Conservation (phyloP, 2,888 invertebrate genomes). For the Matsumyia berberina region DNA sequence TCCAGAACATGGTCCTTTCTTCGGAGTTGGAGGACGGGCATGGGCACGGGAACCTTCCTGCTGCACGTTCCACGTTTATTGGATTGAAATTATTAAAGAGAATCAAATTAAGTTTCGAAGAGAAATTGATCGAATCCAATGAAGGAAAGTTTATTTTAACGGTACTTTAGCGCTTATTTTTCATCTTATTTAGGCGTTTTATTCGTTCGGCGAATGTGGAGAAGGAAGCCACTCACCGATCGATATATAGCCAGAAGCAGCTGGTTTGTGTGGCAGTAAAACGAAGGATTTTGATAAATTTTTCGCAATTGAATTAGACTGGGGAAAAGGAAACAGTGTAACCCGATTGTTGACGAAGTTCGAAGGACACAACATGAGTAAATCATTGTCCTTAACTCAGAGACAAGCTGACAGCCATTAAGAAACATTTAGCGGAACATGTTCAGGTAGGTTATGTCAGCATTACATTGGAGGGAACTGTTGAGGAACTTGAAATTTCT, state of each 20-base stretch:
- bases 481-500: too few species aligned
- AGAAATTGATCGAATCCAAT: constrained; percentile 34
- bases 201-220: background rate
- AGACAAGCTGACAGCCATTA: background rate
- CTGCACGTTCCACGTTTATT: constrained; percentile 23
- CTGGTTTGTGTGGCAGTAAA: background rate
- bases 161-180: constrained; percentile 16
- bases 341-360: constrained; percentile 10
- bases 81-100: constrained; percentile 35
- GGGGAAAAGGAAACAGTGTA: background rate
- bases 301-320: background rate
- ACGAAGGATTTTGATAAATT: background rate
- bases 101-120: constrained; percentile 22
- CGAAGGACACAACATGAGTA: background rate
- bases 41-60: background rate
- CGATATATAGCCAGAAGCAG: background rate
- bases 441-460: background rate
- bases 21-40: background rate
- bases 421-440: background rate
- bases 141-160: constrained; percentile 28
- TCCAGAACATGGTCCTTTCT: background rate
- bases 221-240: background rate
- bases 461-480: background rate
- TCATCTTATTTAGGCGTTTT: background rate
- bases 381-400: background rate